Conservation (phyloP, 2,797 vertebrate species). For the Enteromius argenteus region DNA sequence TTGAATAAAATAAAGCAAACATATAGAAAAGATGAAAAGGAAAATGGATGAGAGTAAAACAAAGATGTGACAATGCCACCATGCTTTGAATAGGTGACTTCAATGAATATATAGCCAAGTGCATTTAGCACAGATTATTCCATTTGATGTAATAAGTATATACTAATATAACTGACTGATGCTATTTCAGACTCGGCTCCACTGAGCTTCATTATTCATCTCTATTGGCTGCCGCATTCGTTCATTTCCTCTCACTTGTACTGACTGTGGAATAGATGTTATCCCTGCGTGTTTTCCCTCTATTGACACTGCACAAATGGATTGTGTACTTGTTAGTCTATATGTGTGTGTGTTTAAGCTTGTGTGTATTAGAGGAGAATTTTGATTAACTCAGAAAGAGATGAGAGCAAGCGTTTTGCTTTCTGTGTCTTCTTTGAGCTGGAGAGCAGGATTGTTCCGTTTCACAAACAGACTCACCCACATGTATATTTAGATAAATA, state of each 20-base stretch:
- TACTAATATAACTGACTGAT: slow-evolving; percentile 34
- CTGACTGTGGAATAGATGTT: slow-evolving; percentile 41
- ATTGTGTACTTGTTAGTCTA: slow-evolving; percentile 26
- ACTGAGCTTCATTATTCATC: slow-evolving; percentile 30
- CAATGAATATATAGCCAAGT: slow-evolving; percentile 65
- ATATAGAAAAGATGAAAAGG: not conserved
- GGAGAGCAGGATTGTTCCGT: not conserved
- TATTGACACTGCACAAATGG: slow-evolving; percentile 43
- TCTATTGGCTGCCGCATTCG: slow-evolving; percentile 26
- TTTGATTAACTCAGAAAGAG: slow-evolving; percentile 15
- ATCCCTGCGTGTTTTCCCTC: slow-evolving; percentile 29
- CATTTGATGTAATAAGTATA: slow-evolving; percentile 32
- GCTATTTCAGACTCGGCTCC: slow-evolving; percentile 32
- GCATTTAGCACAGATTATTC: slow-evolving; percentile 38
- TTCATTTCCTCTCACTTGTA: slow-evolving; percentile 41
- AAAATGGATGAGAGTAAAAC: not conserved
- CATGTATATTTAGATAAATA: not conserved
- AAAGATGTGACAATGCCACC: not conserved
- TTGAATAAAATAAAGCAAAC: not conserved
- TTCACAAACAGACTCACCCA: not conserved
- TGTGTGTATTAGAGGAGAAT: slow-evolving; percentile 17
- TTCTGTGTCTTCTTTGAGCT: not conserved
- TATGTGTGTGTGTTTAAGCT: not conserved
- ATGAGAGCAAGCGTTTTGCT: slow-evolving; percentile 14
- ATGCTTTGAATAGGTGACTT: slow-evolving; percentile 3